Conservation (phyloP, 35 echinoderm and acorn worm species). For the Nesometra sesokonis region DNA sequence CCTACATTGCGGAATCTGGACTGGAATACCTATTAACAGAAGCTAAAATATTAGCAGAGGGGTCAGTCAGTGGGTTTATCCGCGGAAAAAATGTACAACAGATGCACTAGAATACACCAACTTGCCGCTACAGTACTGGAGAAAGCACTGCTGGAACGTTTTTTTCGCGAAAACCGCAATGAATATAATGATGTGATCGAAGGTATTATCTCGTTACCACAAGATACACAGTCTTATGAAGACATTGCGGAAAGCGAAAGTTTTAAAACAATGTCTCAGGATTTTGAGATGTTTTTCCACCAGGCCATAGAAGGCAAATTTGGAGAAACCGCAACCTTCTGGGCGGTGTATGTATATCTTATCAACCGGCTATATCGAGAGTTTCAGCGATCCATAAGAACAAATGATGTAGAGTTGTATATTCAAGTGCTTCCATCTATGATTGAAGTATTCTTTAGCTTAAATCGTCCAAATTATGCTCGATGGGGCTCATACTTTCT, state of each 20-base stretch:
- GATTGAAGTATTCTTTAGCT: background rate
- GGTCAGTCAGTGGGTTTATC: slow-evolving; percentile 36
- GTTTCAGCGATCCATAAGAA: slow-evolving; percentile 13
- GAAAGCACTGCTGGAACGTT: background rate
- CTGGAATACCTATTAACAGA: background rate
- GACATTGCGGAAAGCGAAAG: background rate
- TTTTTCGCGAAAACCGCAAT: background rate
- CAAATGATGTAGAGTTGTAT: slow-evolving; percentile 33
- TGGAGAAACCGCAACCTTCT: slow-evolving; percentile 35
- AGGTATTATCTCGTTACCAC: background rate
- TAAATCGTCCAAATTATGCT: background rate
- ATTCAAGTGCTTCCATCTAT: background rate
- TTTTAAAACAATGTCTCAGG: no score
- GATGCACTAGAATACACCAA: slow-evolving; percentile 48
- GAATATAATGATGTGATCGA: slow-evolving; percentile 10
- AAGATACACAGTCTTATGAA: background rate
- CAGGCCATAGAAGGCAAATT: slow-evolving; percentile 11
- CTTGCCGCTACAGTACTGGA: slow-evolving; percentile 17
- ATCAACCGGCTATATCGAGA: slow-evolving; percentile 40
- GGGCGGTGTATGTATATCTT: slow-evolving; percentile 44
- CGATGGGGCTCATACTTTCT: background rate
- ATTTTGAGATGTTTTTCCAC: no score
- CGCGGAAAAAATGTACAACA: slow-evolving; percentile 41
- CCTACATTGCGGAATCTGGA: no score
- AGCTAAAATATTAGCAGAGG: slow-evolving; percentile 24